Conservation (phyloP, 1,140 invertebrate species). For the Lasioglossum baleicum region DNA sequence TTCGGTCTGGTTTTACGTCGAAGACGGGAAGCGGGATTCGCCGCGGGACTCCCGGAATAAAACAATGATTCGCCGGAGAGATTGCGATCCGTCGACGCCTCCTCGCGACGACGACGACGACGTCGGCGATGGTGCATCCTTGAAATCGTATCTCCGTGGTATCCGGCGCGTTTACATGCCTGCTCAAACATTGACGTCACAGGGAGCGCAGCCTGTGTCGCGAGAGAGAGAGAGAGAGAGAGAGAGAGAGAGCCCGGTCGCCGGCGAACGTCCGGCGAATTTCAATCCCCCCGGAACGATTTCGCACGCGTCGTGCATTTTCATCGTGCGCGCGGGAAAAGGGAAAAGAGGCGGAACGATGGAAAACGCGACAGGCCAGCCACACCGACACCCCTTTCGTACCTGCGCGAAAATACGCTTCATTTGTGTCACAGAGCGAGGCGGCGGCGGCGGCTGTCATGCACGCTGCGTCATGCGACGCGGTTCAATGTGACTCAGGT, state of each 20-base stretch:
- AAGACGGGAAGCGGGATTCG: too few relatives aligned
- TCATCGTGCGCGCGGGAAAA: neutral
- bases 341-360: slow-evolving; percentile 4
- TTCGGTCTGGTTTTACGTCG: too few relatives aligned
- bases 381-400: slow-evolving; percentile 8
- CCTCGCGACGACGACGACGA: neutral
- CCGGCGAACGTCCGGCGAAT: slow-evolving; percentile 40
- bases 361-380: neutral
- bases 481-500: slow-evolving; percentile 63
- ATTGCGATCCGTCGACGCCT: neutral
- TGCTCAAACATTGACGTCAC: slow-evolving; percentile 41
- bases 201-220: slow-evolving; percentile 29
- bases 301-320: slow-evolving; percentile 43
- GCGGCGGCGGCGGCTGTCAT: slow-evolving; percentile 8
- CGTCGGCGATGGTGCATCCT: slow-evolving; percentile 17
- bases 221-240: neutral
- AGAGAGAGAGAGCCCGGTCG: neutral
- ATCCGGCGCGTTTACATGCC: slow-evolving; percentile 28
- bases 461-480: slow-evolving; percentile 32
- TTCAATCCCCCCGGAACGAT: slow-evolving; percentile 43
- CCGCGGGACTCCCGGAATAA: too few relatives aligned
- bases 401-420: slow-evolving; percentile 42
- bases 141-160: slow-evolving; percentile 32
- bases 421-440: slow-evolving; percentile 42
- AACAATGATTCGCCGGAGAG: neutral